Evolutionary conservation across 2,113 vertebrate species (phyloP).

Genomic region (Psephotus haematonotus): DNA sequence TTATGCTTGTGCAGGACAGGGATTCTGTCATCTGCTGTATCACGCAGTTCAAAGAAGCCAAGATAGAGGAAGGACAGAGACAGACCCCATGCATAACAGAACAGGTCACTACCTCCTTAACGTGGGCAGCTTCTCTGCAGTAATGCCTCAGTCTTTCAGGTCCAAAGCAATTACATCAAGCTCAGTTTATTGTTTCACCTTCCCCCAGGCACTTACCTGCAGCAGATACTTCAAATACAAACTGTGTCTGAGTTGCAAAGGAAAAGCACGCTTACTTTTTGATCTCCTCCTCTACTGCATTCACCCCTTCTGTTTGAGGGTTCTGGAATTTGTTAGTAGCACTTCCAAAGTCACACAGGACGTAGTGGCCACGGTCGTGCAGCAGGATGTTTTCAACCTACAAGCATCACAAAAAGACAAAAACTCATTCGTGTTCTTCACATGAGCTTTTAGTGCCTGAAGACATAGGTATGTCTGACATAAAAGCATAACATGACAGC

Average conservation of each 20-base stretch:
- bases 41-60: not conserved
- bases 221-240: not conserved
- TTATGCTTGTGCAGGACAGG: not conserved
- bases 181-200: constrained; percentile 1
- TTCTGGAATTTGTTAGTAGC: constrained; percentile 95
- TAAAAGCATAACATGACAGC: not conserved
- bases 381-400: constrained; percentile 98
- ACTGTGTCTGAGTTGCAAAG: accelerated
- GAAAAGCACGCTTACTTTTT: constrained; percentile 86
- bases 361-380: constrained; percentile 95
- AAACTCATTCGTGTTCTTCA: not conserved
- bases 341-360: constrained; percentile 97
- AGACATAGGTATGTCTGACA: not conserved
- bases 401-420: not conserved
- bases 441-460: not conserved
- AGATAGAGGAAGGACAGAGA: not conserved
- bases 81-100: not conserved
- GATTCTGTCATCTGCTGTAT: not conserved
- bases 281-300: constrained; percentile 93
- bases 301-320: constrained; percentile 91
- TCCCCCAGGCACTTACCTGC: not conserved
- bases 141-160: not conserved
- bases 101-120: not conserved
- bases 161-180: constrained; percentile 1
- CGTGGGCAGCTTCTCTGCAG: not conserved